A percentile compares a stretch with the other conserved stretches of the same genome.
Evolutionary conservation across 2,797 vertebrate species (phyloP).

Genomic region (Podarcis siculus): DNA sequence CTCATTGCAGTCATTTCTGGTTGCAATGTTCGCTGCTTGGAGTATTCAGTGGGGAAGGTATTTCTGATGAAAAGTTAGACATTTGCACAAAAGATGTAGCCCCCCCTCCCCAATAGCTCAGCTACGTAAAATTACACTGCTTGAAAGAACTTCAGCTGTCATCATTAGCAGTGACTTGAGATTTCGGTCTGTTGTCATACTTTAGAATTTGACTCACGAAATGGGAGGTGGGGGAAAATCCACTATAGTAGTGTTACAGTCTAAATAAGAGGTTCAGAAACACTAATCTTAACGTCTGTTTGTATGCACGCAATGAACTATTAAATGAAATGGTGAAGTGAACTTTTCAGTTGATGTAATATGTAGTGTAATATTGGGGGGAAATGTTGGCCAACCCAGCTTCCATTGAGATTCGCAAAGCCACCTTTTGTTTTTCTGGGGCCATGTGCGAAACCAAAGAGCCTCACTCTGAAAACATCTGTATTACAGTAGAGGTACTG

Average conservation of each 20-base stretch:
- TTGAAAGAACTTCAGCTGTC: slow-evolving; percentile 4
- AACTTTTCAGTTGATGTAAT: not conserved
- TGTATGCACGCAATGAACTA: slow-evolving; percentile 20
- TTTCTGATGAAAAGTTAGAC: not conserved
- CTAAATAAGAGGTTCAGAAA: not conserved
- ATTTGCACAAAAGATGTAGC: slow-evolving; percentile 15
- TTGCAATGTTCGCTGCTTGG: slow-evolving; percentile 1
- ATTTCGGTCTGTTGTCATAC: slow-evolving; percentile 41
- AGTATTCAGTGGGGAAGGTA: not conserved
- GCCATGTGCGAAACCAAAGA: not conserved
- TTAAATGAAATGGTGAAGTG: not conserved
- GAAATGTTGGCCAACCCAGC: not conserved
- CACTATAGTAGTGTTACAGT: slow-evolving; percentile 6
- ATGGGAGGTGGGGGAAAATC: not conserved
- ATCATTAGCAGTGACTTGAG: slow-evolving; percentile 32
- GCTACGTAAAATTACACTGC: slow-evolving; percentile 16
- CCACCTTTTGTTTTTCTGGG: not conserved
- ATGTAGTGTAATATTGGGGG: not conserved
- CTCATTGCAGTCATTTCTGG: not conserved
- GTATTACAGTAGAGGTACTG: not conserved
- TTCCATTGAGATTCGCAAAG: not conserved
- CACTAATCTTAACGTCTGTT: not conserved
- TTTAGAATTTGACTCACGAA: slow-evolving; percentile 34
- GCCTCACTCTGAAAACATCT: not conserved
- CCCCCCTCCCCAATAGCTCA: slow-evolving; percentile 9